A percentile compares a stretch with the other conserved stretches of the same genome.
Evolutionary conservation across 2,113 vertebrate genomes (phyloP).

Genomic region (Oncorhynchus mykiss): DNA sequence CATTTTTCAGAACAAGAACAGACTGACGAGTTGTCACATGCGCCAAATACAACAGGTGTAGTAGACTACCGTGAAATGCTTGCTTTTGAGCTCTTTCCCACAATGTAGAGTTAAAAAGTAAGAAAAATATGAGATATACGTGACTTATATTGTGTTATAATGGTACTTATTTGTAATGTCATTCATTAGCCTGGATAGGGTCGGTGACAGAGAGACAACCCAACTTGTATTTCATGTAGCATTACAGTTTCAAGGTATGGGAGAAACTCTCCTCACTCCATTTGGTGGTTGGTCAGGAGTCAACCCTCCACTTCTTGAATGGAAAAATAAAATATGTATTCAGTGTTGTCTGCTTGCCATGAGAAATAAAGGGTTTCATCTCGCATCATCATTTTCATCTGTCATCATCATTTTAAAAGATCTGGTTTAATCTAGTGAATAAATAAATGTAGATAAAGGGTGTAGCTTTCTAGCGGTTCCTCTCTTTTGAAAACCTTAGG

Average conservation of each 20-base stretch:
- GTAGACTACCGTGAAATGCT: too few species aligned
- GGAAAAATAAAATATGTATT: conserved; percentile 65
- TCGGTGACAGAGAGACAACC: conserved; percentile 3
- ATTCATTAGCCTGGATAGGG: neutral
- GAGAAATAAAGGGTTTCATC: conserved; percentile 40
- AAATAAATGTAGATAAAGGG: conserved; percentile 10
- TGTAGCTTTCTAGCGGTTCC: neutral
- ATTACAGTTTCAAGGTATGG: conserved; percentile 9
- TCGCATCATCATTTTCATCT: conserved; percentile 9
- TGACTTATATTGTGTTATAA: too few species aligned
- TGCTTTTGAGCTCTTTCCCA: too few species aligned
- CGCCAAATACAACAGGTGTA: too few species aligned
- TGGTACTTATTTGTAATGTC: too few species aligned
- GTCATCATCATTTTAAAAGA: conserved; percentile 15
- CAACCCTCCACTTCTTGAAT: conserved; percentile 56
- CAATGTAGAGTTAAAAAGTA: too few species aligned
- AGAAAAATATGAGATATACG: too few species aligned
- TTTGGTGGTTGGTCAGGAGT: conserved; percentile 50
- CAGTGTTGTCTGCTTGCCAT: conserved; percentile 36
- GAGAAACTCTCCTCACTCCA: conserved; percentile 28
- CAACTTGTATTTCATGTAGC: neutral
- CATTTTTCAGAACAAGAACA: too few species aligned
- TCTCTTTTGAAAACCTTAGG: neutral
- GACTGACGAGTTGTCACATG: too few species aligned
- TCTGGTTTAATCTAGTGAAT: neutral